phyloP scores from a whole-genome alignment of 2,113 vertebrate species.

The Aix galericulata region DNA sequence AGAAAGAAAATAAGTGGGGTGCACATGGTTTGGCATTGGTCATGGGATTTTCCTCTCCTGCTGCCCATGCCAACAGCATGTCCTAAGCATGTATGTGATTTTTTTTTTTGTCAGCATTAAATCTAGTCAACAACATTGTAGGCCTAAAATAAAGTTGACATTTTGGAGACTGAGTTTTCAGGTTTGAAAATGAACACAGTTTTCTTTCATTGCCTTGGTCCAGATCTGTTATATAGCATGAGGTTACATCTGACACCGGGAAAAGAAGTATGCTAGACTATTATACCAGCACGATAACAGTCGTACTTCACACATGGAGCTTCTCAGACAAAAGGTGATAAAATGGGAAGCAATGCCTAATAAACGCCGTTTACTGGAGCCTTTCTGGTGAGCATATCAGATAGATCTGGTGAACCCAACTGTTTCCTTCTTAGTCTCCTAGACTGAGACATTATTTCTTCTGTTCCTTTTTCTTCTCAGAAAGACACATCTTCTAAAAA shows the following conservation, averaged over 20 bases:
- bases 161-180: not conserved
- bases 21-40: not conserved
- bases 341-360: not conserved
- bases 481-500: not conserved
- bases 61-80: fast-evolving
- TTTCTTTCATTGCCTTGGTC: not conserved
- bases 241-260: not conserved
- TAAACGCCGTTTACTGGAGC: not conserved
- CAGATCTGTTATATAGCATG: not conserved
- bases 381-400: not conserved
- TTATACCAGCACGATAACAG: not conserved
- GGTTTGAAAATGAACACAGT: not conserved
- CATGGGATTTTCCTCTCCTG: not conserved
- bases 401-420: not conserved
- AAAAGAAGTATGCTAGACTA: not conserved
- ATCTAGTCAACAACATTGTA: not conserved
- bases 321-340: not conserved
- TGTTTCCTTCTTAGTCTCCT: not conserved
- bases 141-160: not conserved
- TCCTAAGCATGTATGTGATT: not conserved
- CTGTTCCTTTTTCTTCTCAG: not conserved
- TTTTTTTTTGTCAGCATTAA: not conserved
- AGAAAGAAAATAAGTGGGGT: not conserved
- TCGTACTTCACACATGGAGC: not conserved
- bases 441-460: not conserved